Evolutionary conservation across 2,113 vertebrate genomes (phyloP).

Genomic region (Hemibagrus wyckioides): DNA sequence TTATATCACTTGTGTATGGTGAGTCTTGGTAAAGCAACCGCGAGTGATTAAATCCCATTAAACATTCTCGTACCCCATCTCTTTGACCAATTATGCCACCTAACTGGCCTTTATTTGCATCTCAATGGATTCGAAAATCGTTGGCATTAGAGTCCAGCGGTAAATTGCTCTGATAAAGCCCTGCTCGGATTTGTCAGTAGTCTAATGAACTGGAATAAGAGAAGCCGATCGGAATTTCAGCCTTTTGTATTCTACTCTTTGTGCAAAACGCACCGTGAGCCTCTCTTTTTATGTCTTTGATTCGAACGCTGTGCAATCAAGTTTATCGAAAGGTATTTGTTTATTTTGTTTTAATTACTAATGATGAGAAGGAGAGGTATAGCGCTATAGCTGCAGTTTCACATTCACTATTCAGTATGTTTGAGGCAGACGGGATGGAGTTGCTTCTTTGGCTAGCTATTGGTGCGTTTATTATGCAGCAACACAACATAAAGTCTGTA

Average conservation of each 20-base stretch:
- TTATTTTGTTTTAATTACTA: constrained; percentile 75
- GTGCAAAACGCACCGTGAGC: constrained; percentile 59
- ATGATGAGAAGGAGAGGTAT: constrained; percentile 20
- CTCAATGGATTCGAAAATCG: constrained; percentile 56
- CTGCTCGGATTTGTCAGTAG: constrained; percentile 54
- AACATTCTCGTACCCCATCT: constrained; percentile 42
- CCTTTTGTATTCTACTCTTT: constrained; percentile 49
- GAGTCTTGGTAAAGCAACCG: constrained; percentile 23
- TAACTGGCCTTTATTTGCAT: constrained; percentile 52
- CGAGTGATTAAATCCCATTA: constrained; percentile 48
- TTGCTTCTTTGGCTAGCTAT: too few relatives aligned
- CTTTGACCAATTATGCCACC: constrained; percentile 55
- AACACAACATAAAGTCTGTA: neutral
- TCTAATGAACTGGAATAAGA: constrained; percentile 55
- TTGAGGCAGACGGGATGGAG: neutral
- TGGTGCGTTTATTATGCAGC: neutral
- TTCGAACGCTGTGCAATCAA: constrained; percentile 71
- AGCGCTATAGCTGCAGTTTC: neutral
- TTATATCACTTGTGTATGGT: constrained; percentile 23
- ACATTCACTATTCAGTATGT: neutral
- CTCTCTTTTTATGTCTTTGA: constrained; percentile 71
- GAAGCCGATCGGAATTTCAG: constrained; percentile 50
- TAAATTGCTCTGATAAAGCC: constrained; percentile 53
- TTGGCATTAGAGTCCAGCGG: constrained; percentile 56
- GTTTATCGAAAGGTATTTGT: constrained; percentile 71